Percentiles rank a stretch among this genome's conserved stretches.
Evolutionary conservation across 1,140 invertebrate genomes (phyloP).

Genomic region (Littorina saxatilis): DNA sequence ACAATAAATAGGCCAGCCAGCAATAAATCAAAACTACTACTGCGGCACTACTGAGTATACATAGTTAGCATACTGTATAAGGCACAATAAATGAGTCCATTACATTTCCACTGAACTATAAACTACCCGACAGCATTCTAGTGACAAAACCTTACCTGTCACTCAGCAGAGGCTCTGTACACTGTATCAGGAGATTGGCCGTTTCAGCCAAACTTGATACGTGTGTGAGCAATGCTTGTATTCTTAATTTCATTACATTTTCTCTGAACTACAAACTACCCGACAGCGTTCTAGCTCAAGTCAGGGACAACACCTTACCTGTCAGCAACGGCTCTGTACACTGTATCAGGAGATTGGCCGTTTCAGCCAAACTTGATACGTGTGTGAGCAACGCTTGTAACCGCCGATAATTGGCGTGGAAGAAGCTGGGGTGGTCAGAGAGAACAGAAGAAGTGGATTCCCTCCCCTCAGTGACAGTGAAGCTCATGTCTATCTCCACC

Average conservation of each 20-base stretch:
- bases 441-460: background rate
- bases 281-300: constrained; percentile 34
- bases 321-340: constrained; percentile 27
- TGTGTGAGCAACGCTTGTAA: constrained; percentile 19
- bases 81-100: too few relatives aligned
- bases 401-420: constrained; percentile 22
- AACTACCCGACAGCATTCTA: constrained; percentile 45
- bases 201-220: too few relatives aligned
- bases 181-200: constrained; percentile 55
- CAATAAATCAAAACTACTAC: too few relatives aligned
- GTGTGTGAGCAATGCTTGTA: too few relatives aligned
- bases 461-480: constrained; percentile 49
- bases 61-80: too few relatives aligned
- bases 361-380: constrained; percentile 8
- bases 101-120: constrained; percentile 51
- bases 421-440: constrained; percentile 33
- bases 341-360: constrained; percentile 3
- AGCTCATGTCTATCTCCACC: constrained; percentile 58
- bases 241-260: too few relatives aligned
- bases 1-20: too few relatives aligned
- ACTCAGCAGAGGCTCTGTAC: constrained; percentile 52
- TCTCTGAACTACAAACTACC: constrained; percentile 52
- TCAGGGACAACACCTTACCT: constrained; percentile 15
- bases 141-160: constrained; percentile 56
- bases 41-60: too few relatives aligned